Base-by-base conservation (phyloP, 1,140 invertebrate species). In the Drosophila asahinai region DNA sequence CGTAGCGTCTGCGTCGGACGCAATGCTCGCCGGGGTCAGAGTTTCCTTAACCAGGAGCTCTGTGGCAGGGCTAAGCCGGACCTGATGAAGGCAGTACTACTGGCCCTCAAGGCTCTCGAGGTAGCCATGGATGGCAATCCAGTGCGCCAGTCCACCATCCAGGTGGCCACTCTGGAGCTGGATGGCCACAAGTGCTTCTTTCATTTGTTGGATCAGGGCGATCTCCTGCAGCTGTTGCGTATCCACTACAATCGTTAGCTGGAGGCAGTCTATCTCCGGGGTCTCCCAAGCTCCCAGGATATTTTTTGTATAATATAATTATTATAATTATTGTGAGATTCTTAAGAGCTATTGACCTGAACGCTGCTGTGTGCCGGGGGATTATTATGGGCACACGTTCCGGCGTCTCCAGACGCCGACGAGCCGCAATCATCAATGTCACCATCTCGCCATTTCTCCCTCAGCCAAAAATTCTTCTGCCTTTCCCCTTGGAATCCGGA, bases 1-100 rank as follows among this genome's bases (percentile, higher is more conserved):
- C 99, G 99, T 94, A 99, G 99, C 1, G 99, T 99, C 17, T 99
- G 99, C 93, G 99, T 99, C 93, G 99, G 99, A 52, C 99, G 99
- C 91, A 99, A 99, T n/a, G 36, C 36, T 0, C 5, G 93, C 98
- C 98, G 93, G 97, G 97, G 64, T 97, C 98, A 80, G 99, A 98
- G 22, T 96, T 99, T 97, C 93, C 94, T 99, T 67, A 99, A 99
- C 93, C 98, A 99, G 93, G 99, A 99, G 93, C 99, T 99, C 91
- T 98, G 98, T 93, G 97, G 98, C 93, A 97, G 96, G 63, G 96
- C 83, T 3, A 97, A 95, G 40, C 58, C 91, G 12, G 97, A 95
- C 17, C 40, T 81, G 3, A 67, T 52, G 0, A 54, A 98, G 93
- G 98, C 98, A 4, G 95, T 98, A 92, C 95, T 96, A 62, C 94